Evolutionary conservation across 2,113 vertebrate species (phyloP), one percentile per base, ranked within the genome.

Genomic region (Psephotus haematonotus): DNA sequence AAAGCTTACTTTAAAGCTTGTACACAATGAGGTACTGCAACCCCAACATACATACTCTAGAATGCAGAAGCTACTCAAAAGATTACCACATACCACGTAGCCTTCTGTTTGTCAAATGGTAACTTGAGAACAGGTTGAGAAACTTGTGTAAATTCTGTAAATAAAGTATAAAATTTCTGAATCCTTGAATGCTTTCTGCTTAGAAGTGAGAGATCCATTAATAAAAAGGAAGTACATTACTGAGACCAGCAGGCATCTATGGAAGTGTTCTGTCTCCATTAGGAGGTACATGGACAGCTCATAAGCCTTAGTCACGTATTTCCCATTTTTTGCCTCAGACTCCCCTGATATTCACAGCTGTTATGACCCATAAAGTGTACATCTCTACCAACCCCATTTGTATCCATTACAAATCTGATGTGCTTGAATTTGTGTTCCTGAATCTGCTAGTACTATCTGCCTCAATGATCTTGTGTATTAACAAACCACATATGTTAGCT

Each of bases 401-500:
- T 49, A 77, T 57, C 47, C 72, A n/a, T 25, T 39, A 57, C 0
- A 1, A 49, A 62, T 57, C 31, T 52, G 43, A 82, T 29, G 23
- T 8, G 17, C 2, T 7, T 4, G 19, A 91, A 65, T 44, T 71
- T 62, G 50, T 53, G 37, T 47, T 85, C 44, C 44, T 35, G 12
- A 69, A 76, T 43, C 74, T 68, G 17, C 35, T 17, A 57, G 13
- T 25, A 19, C 17, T 63, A 59, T 41, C 41, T 68, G 55, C 60
- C 55, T 70, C 29, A 14, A 5, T 7, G 29, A 60, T 19, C 64
- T 28, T 3, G 5, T 2, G 6, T 39, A 70, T 25, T 35, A 86
- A 55, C 20, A 49, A 78, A 59, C 23, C 6, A 5, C 1, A 0
- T 39, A 43, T 6, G 37, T 35, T 55, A 2, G 0, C 52, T 60